These are phyloP conservation scores for Candidula unifasciata DNA, from an alignment of 2,888 invertebrate genomes.

Conservation along the genomic window DNA sequence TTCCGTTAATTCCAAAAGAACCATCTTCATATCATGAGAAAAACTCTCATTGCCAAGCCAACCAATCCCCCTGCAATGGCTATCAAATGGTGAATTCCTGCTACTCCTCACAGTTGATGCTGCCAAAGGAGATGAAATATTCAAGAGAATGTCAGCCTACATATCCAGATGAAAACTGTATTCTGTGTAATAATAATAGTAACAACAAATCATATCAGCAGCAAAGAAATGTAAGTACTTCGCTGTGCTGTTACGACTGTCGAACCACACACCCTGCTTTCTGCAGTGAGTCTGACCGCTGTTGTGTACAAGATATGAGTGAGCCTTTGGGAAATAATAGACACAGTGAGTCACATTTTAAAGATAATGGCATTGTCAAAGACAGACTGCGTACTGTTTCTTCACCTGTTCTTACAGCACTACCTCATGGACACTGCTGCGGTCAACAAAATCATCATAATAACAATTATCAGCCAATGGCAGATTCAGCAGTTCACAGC, in stretches of 20 bases:
- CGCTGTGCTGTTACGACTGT: background rate
- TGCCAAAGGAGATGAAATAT: background rate
- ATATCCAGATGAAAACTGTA: constrained; percentile 6
- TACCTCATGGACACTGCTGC: constrained; percentile 20
- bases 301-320: constrained; percentile 12
- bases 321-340: constrained; percentile 26
- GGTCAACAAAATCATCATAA: background rate
- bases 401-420: constrained; percentile 21
- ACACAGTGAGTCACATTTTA: constrained; percentile 17
- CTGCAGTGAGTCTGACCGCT: constrained; percentile 30
- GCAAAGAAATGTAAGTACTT: background rate
- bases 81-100: background rate
- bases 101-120: background rate
- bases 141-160: constrained; percentile 1
- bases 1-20: constrained; percentile 18
- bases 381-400: constrained; percentile 11
- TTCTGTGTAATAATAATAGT: background rate
- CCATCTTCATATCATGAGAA: constrained; percentile 12
- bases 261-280: constrained; percentile 26
- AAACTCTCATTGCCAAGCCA: background rate
- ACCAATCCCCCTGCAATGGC: background rate
- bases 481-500: background rate
- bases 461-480: background rate
- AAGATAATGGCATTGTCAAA: background rate
- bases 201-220: background rate